A percentile compares a stretch with the other conserved stretches of the same genome.
Conservation (phyloP, 2,797 vertebrate species). For the Ctenochaetus hawaiiensis region DNA sequence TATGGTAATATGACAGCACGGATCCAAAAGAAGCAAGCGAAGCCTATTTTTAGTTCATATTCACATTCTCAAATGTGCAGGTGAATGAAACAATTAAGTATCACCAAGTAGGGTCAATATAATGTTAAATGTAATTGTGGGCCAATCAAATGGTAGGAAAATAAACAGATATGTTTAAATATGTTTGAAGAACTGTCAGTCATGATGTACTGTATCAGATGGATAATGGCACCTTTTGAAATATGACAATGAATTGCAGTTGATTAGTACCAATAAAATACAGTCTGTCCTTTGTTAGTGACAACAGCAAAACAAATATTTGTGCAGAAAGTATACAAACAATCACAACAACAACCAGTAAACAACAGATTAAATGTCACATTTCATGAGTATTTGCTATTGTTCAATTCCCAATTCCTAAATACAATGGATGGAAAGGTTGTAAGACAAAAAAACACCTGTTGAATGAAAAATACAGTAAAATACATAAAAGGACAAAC, state of each 20-base stretch:
- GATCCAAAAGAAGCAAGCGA: not conserved
- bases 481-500: conserved; percentile 7
- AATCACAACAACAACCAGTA: not conserved
- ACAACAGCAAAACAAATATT: conserved; percentile 18
- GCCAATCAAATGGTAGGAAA: conserved; percentile 1
- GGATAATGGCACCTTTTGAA: conserved; percentile 16
- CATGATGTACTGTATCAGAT: conserved; percentile 2
- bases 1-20: not conserved
- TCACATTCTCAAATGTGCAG: conserved; percentile 1
- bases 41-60: conserved; percentile 4
- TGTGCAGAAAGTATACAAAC: not conserved
- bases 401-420: conserved; percentile 5
- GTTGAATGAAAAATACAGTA: conserved; percentile 18
- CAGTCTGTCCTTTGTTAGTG: not conserved
- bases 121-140: not conserved
- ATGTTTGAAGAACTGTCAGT: not conserved
- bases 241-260: conserved; percentile 16
- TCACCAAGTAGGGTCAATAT: not conserved
- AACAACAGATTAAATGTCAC: conserved; percentile 23
- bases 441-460: conserved; percentile 2
- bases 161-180: not conserved
- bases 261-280: conserved; percentile 9
- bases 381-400: not conserved
- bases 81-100: not conserved
- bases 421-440: conserved; percentile 12